phyloP scores from a whole-genome alignment of 2,113 vertebrate genomes.

The Bufo gargarizans region DNA sequence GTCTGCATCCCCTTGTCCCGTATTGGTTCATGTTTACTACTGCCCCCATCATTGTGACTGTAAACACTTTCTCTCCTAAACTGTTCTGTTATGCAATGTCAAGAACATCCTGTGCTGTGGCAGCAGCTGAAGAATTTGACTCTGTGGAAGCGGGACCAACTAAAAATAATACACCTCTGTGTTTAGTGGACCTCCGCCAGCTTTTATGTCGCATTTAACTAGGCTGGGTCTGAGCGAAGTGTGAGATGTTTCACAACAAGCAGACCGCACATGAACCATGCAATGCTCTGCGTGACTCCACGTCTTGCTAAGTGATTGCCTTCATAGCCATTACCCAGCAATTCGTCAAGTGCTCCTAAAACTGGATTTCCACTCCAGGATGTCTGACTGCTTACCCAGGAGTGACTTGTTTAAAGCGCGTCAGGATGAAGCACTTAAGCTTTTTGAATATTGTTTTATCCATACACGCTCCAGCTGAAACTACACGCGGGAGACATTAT shows the following conservation, averaged over 20 bases:
- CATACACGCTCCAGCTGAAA: too few relatives aligned
- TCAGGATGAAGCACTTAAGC: not conserved
- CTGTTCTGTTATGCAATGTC: not conserved
- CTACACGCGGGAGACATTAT: not conserved
- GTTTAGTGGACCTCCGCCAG: constrained; percentile 28
- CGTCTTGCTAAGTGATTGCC: not conserved
- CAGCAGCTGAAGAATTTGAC: constrained; percentile 35
- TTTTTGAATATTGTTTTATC: constrained; percentile 7
- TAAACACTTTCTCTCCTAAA: constrained; percentile 9
- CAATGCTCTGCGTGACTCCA: not conserved
- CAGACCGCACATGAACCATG: not conserved
- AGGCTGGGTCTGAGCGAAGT: not conserved
- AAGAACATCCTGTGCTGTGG: constrained; percentile 31
- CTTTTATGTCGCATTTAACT: not conserved
- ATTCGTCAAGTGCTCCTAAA: not conserved
- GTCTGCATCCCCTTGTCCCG: not conserved
- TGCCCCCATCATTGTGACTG: not conserved
- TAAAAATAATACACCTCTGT: constrained; percentile 54
- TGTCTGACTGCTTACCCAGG: not conserved
- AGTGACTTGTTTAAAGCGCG: not conserved
- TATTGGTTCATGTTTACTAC: not conserved
- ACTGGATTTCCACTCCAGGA: not conserved
- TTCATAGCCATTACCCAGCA: not conserved
- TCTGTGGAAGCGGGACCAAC: not conserved
- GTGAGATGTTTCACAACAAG: constrained; percentile 6